phyloP scores from a whole-genome alignment of 2,113 vertebrate genomes.

The Oncorhynchus mykiss region DNA sequence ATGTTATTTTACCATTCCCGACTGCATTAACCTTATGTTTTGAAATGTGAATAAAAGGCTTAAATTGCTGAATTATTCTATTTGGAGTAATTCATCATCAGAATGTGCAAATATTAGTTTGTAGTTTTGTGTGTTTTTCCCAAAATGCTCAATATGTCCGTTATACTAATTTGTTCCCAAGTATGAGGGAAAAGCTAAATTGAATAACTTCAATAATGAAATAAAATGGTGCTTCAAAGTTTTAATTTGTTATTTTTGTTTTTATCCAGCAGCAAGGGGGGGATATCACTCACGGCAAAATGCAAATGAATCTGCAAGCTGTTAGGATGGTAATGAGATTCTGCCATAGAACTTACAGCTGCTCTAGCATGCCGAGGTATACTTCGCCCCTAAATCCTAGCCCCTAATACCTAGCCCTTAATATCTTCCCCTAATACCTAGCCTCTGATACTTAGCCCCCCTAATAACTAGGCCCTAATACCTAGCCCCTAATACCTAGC shows the following conservation, averaged over 20 bases:
- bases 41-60: constrained; percentile 54
- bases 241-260: constrained; percentile 52
- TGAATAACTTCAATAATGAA: constrained; percentile 77
- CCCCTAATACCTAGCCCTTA: too few species aligned
- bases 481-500: too few species aligned
- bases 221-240: constrained; percentile 71
- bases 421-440: too few species aligned
- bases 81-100: constrained; percentile 56
- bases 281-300: constrained; percentile 77
- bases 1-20: not conserved
- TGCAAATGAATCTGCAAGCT: constrained; percentile 83
- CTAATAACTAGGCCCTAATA: too few species aligned
- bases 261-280: constrained; percentile 60
- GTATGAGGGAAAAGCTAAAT: constrained; percentile 62
- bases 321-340: constrained; percentile 85
- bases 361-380: not conserved
- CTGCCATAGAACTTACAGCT: constrained; percentile 54
- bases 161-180: constrained; percentile 65
- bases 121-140: constrained; percentile 60
- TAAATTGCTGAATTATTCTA: constrained; percentile 50
- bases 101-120: constrained; percentile 69
- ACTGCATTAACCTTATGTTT: constrained; percentile 17
- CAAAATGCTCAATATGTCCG: constrained; percentile 66
- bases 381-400: too few species aligned
- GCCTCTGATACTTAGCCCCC: too few species aligned